Conservation (phyloP, 2,888 invertebrate genomes). For the Dromius quadrimaculatus region DNA sequence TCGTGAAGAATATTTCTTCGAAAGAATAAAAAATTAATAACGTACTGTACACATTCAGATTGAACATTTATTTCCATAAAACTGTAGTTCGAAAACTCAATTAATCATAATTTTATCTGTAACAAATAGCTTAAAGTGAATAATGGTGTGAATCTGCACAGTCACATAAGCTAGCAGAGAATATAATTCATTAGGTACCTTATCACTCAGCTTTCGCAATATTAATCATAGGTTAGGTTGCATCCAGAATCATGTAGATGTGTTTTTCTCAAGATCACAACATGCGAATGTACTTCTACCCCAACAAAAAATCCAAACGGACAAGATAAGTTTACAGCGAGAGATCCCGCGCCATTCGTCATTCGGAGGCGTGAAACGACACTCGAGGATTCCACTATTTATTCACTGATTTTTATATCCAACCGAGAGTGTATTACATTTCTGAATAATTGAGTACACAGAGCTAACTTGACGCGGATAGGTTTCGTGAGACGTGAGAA, state of each 20-base stretch:
- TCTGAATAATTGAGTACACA: slow-evolving; percentile 37
- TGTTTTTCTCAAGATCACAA: slow-evolving; percentile 62
- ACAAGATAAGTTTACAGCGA: slow-evolving; percentile 61
- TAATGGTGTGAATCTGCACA: slow-evolving; percentile 1
- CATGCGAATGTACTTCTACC: slow-evolving; percentile 64
- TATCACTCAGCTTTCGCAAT: slow-evolving; percentile 30
- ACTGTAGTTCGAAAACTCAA: no score
- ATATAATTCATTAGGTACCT: slow-evolving; percentile 44
- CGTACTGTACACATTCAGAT: no score
- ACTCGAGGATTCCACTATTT: slow-evolving; percentile 8
- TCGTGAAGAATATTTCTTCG: slow-evolving; percentile 11
- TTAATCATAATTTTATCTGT: slow-evolving; percentile 16
- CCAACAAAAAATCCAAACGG: slow-evolving; percentile 61
- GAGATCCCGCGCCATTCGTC: slow-evolving; percentile 18
- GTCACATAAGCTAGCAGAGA: background rate
- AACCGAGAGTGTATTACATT: slow-evolving; percentile 30
- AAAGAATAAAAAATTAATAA: slow-evolving; percentile 21
- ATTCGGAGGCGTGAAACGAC: background rate
- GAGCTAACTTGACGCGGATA: background rate
- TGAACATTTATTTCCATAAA: no score
- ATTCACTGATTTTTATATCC: slow-evolving; percentile 26
- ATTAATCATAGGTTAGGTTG: slow-evolving; percentile 19
- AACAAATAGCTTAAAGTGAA: slow-evolving; percentile 6
- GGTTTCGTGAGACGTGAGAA: background rate
- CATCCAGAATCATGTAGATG: slow-evolving; percentile 59